These are phyloP conservation scores for Phengaris arion DNA, from an alignment of 2,888 invertebrate species.

Conservation along the genomic window DNA sequence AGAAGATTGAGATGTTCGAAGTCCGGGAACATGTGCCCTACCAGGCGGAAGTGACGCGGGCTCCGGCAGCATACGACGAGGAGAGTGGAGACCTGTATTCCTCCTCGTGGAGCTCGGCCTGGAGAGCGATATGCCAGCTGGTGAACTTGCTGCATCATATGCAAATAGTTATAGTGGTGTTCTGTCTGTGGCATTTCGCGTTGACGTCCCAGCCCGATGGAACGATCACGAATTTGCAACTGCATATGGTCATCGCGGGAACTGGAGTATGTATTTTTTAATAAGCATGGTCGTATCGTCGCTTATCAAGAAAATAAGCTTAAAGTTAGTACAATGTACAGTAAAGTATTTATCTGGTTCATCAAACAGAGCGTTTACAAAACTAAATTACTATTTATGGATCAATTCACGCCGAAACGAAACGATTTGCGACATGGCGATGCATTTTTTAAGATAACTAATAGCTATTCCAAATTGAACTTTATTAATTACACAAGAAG, in stretches of 20 bases:
- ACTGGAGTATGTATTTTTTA: slow-evolving; percentile 65
- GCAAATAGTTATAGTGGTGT: slow-evolving; percentile 70
- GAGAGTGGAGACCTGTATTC: slow-evolving; percentile 61
- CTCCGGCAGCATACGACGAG: slow-evolving; percentile 64
- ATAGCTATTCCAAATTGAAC: too few species aligned
- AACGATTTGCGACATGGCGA: too few species aligned
- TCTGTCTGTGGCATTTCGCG: slow-evolving; percentile 69
- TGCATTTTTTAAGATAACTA: too few species aligned
- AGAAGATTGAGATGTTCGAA: slow-evolving; percentile 68
- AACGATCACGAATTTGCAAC: slow-evolving; percentile 63
- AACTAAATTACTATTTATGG: too few species aligned
- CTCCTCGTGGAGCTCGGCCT: slow-evolving; percentile 66
- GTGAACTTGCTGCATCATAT: slow-evolving; percentile 71
- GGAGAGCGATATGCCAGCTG: slow-evolving; percentile 67
- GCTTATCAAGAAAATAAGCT: too few species aligned
- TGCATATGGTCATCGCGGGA: slow-evolving; percentile 72
- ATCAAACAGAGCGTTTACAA: too few species aligned
- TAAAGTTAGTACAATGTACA: too few species aligned
- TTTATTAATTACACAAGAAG: too few species aligned
- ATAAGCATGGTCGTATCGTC: too few species aligned
- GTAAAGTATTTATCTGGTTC: too few species aligned
- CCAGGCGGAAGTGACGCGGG: slow-evolving; percentile 66
- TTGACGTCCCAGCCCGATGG: slow-evolving; percentile 63
- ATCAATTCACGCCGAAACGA: too few species aligned
- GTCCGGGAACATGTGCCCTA: slow-evolving; percentile 73